A percentile compares a stretch with the other conserved stretches of the same genome.
Evolutionary conservation across 2,797 vertebrate genomes (phyloP).

Genomic region (Chiropotes sagulatus): DNA sequence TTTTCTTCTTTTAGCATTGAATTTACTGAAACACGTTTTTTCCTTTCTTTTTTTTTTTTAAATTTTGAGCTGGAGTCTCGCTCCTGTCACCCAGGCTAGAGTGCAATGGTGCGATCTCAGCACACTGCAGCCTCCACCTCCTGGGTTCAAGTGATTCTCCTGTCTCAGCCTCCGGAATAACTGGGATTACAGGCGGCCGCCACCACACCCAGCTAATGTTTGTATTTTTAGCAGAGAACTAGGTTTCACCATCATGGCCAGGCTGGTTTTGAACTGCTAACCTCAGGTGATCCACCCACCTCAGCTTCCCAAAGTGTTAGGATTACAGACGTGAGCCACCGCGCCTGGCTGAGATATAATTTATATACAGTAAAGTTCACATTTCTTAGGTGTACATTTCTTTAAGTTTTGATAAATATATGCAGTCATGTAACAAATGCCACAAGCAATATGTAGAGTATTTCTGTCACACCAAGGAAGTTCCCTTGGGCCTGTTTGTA

Average conservation of each 20-base stretch:
- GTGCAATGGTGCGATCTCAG: background rate
- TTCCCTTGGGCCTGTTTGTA: background rate
- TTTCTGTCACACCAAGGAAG: background rate
- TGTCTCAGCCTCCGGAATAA: background rate
- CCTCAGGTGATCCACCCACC: background rate
- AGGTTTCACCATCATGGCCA: background rate
- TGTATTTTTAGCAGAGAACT: background rate
- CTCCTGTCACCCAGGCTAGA: background rate
- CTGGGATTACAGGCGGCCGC: rapidly evolving
- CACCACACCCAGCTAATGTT: background rate
- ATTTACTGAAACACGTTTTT: background rate
- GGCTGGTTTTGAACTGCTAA: background rate
- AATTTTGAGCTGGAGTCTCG: background rate
- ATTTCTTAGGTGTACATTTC: background rate
- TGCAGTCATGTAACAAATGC: background rate
- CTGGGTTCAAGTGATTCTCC: background rate
- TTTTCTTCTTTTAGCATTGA: background rate
- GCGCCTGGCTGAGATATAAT: rapidly evolving
- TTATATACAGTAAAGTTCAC: background rate
- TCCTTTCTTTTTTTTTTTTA: no score
- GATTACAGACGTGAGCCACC: no score
- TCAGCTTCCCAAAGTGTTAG: no score
- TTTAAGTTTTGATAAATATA: background rate
- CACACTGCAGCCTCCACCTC: background rate
- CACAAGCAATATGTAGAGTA: no score